Percentiles rank a stretch among this genome's conserved stretches.
Evolutionary conservation across 2,113 vertebrate species (phyloP).

Genomic region (Crotalus viridis): DNA sequence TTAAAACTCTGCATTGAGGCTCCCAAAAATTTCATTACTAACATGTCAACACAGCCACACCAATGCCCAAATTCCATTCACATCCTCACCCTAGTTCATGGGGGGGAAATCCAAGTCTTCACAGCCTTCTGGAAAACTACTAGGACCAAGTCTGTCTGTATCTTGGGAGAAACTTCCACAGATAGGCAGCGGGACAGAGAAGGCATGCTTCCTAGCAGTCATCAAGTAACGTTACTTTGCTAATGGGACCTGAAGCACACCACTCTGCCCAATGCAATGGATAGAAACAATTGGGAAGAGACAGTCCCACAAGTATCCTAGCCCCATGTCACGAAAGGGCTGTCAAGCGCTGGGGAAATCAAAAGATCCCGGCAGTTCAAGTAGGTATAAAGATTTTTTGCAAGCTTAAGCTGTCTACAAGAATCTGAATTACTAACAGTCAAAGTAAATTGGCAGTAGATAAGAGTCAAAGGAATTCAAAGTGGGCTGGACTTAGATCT

Average conservation of each 20-base stretch:
- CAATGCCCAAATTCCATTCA: neutral
- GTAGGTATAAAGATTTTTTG: too few species aligned
- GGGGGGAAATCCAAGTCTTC: neutral
- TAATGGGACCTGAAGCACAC: neutral
- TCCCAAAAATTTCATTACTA: neutral
- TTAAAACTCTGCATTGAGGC: neutral
- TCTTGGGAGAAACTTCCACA: neutral
- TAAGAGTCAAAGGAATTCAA: neutral
- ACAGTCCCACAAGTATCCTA: neutral
- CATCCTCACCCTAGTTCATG: neutral
- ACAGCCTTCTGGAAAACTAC: neutral
- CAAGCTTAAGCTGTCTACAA: neutral
- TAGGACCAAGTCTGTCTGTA: neutral
- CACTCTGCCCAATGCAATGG: neutral
- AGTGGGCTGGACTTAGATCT: neutral
- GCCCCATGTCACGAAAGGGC: neutral
- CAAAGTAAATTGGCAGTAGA: neutral
- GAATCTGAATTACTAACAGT: neutral
- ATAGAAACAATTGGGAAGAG: neutral
- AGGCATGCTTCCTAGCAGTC: neutral
- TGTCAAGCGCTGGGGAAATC: neutral
- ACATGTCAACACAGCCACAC: neutral
- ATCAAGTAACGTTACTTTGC: neutral
- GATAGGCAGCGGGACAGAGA: neutral
- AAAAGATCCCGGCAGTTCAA: too few species aligned